Evolutionary conservation across 2,797 vertebrate species (phyloP).

Genomic region (Tapirus indicus): DNA sequence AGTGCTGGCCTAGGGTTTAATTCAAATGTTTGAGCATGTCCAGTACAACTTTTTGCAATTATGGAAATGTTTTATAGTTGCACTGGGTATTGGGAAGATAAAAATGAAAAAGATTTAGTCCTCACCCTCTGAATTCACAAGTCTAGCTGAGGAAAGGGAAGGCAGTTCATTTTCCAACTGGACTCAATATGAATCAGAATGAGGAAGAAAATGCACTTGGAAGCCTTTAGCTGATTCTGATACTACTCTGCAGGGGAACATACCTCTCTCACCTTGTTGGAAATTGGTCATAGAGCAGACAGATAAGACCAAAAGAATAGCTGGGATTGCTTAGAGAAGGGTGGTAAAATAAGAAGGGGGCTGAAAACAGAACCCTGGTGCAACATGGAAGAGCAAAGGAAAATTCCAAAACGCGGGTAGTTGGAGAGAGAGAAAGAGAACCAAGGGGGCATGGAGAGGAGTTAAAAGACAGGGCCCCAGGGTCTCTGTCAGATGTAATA

Average conservation of each 20-base stretch:
- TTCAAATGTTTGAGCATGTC: background rate
- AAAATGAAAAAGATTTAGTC: background rate
- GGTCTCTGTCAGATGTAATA: background rate
- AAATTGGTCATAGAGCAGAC: background rate
- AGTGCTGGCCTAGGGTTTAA: background rate
- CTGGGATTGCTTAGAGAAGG: background rate
- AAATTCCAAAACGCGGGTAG: background rate
- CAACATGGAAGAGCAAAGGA: background rate
- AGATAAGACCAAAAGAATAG: background rate
- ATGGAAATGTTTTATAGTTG: too few relatives aligned
- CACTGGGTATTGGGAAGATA: background rate
- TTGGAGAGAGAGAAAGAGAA: background rate
- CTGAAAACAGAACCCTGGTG: background rate
- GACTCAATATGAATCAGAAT: conserved; percentile 7
- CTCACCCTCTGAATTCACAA: background rate
- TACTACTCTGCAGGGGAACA: background rate
- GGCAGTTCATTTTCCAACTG: background rate
- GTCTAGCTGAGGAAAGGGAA: background rate
- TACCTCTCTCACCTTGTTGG: background rate
- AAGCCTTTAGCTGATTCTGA: background rate
- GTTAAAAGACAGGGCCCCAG: background rate
- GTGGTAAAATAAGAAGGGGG: background rate
- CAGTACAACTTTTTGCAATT: too few relatives aligned
- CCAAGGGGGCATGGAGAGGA: background rate
- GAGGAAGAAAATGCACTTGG: conserved; percentile 4